Base-by-base conservation (phyloP, 2,888 invertebrate genomes). In the Ectemnius cavifrons region DNA sequence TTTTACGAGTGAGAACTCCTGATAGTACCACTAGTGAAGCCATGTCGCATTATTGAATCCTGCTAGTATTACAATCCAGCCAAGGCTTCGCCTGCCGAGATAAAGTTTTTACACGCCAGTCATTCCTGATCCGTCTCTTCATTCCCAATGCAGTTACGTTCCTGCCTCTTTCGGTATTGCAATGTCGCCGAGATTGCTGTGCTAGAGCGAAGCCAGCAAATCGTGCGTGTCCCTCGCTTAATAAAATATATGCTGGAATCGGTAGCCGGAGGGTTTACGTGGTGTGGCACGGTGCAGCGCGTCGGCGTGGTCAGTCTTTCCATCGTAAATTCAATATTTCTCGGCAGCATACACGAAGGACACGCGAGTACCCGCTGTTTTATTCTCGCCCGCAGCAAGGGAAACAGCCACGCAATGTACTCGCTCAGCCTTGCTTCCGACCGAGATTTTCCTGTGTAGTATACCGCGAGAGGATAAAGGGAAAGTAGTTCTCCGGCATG, bases 21-120 rank as follows among this genome's bases (percentile, higher is more conserved):
- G 37, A 37, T 11, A 37, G 8, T 37, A 37, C 6, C 37, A 8
- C 37, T 37, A 37, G 37, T 37, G 11, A 37, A 37, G 37, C 37
- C 37, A 37, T 8, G 8, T 37, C 5, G 37, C 37, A 37, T 37
- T 37, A 37, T 37, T 37, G 37, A 37, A 37, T 37, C 37, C 37
- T 11, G 37, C 37, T 37, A 2, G 37, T 37, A 11, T 37, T 37
- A 37, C 37, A 37, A 37, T 20, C 58, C 59, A 16, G 46, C 67
- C 52, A 49, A 45, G 72, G 58, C 63, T 72, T 68, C 57, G 65
- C 63, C 62, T 57, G 58, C 64, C 64, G 71, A 79, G 75, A 67
- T 72, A 67, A 63, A 56, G 58, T 37, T 37, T 37, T 37, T 37
- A 37, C 37, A 8, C 37, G 37, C 37, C 37, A 37, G 37, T 37